Conservation (phyloP, 2,888 invertebrate genomes). For the Tetranychus truncatus region DNA sequence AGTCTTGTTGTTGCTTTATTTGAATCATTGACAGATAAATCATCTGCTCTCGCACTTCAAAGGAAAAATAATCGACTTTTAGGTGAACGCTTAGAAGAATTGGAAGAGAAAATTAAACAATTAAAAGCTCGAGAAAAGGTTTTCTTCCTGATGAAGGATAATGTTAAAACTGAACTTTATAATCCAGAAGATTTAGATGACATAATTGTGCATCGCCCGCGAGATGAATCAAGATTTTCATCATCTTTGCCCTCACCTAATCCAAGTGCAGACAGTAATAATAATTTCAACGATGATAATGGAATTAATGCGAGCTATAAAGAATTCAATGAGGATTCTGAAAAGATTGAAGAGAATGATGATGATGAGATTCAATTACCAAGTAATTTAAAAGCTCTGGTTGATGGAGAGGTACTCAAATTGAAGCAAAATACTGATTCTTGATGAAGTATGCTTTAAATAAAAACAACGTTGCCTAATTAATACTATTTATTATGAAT, state of each 20-base stretch:
- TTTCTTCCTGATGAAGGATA: slow-evolving; percentile 9
- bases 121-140: slow-evolving; percentile 29
- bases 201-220: neutral
- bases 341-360: neutral
- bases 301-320: too few relatives aligned
- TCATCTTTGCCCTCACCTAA: neutral
- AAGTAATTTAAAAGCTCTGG: slow-evolving; percentile 5
- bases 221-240: neutral
- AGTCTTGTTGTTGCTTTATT: slow-evolving; percentile 56
- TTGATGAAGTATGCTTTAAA: neutral
- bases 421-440: neutral
- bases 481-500: neutral
- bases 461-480: neutral
- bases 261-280: neutral
- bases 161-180: neutral
- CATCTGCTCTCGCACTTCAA: slow-evolving; percentile 5
- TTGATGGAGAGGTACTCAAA: slow-evolving; percentile 8
- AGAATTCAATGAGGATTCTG: neutral
- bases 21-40: slow-evolving; percentile 64
- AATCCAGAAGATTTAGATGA: neutral
- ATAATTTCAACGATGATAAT: neutral
- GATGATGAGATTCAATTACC: slow-evolving; percentile 10
- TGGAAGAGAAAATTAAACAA: slow-evolving; percentile 53
- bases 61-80: slow-evolving; percentile 43
- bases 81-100: slow-evolving; percentile 57